Conservation (phyloP, 2,113 vertebrate species). For the Nothobranchius kuhntae region DNA sequence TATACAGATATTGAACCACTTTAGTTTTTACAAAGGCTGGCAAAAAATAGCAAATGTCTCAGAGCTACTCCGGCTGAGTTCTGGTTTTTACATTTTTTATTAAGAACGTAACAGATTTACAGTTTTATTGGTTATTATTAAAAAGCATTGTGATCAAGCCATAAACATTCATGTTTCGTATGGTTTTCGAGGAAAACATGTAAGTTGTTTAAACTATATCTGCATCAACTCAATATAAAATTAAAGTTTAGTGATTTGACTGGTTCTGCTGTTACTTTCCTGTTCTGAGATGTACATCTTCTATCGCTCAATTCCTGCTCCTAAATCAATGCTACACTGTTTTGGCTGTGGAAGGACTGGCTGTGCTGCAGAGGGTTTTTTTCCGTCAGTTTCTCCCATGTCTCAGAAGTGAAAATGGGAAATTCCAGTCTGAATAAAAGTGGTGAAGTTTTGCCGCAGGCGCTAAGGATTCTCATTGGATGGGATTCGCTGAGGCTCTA, state of each 20-base stretch:
- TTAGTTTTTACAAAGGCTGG: neutral
- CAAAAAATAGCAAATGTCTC: neutral
- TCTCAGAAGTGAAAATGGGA: conserved; percentile 41
- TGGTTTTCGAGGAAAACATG: neutral
- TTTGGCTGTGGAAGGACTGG: conserved; percentile 15
- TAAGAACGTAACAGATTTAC: neutral
- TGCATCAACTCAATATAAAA: neutral
- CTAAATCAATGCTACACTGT: conserved; percentile 20
- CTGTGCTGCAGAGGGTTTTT: conserved; percentile 30
- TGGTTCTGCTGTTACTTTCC: conserved; percentile 12
- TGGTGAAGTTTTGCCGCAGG: conserved; percentile 38
- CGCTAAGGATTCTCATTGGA: conserved; percentile 36
- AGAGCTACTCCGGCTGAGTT: neutral
- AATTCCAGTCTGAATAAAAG: conserved; percentile 29
- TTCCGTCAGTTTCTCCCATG: conserved; percentile 38
- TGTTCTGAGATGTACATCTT: conserved; percentile 20
- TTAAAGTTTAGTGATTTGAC: neutral
- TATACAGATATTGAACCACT: no score
- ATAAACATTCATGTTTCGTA: neutral
- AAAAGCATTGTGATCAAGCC: neutral
- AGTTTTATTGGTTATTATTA: neutral
- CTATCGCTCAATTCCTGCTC: conserved; percentile 19
- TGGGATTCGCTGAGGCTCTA: conserved; percentile 16
- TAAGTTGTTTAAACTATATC: neutral
- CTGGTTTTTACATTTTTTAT: neutral